Conservation (phyloP, 2,113 vertebrate genomes). For the Gadus chalcogrammus region DNA sequence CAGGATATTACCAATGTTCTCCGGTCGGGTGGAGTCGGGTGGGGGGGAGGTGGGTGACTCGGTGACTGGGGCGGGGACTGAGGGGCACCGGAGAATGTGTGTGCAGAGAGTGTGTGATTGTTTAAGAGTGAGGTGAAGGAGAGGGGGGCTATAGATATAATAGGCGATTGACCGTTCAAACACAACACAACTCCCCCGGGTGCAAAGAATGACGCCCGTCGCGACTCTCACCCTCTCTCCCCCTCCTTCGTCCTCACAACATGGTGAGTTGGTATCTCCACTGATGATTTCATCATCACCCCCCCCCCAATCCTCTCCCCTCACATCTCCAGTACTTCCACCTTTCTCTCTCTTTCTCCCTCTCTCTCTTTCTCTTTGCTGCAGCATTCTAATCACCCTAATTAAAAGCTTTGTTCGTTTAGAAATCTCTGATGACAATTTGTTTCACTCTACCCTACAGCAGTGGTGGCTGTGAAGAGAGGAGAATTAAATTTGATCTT, state of each 20-base stretch:
- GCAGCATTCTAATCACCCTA: constrained; percentile 96
- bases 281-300: constrained; percentile 79
- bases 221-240: no score
- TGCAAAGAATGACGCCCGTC: no score
- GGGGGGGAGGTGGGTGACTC: constrained; percentile 36
- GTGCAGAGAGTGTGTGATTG: constrained; percentile 17
- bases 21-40: constrained; percentile 30
- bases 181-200: constrained; percentile 20
- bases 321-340: neutral
- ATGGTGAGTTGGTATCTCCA: constrained; percentile 75
- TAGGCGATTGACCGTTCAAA: constrained; percentile 15
- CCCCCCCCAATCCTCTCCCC: constrained; percentile 17
- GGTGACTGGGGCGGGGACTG: neutral
- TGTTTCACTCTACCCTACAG: constrained; percentile 97
- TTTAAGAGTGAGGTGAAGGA: constrained; percentile 40
- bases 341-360: constrained; percentile 39
- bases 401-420: constrained; percentile 99
- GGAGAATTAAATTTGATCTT: constrained; percentile 99
- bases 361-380: constrained; percentile 38
- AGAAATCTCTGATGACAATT: constrained; percentile 98
- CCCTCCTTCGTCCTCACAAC: constrained; percentile 32
- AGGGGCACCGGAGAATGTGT: no score
- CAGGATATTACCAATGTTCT: constrained; percentile 64
- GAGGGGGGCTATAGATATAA: constrained; percentile 45
- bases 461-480: constrained; percentile 92